phyloP scores from a whole-genome alignment of 2,888 invertebrate genomes.

The Chymomyza procnemis region DNA sequence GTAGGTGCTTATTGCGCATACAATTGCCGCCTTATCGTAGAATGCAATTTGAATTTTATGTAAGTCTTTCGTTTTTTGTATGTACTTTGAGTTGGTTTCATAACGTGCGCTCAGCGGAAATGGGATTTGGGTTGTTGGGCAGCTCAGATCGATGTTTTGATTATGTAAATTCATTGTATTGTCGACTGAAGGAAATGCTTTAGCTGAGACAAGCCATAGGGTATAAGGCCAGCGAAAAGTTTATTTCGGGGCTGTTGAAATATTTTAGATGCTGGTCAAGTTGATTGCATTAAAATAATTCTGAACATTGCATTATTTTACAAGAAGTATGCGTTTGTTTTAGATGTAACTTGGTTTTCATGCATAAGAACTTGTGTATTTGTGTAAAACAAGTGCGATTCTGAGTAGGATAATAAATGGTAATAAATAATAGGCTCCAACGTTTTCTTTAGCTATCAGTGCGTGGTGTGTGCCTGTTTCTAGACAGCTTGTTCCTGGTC shows the following conservation, averaged over 20 bases:
- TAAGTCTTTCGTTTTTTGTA: conserved; percentile 36
- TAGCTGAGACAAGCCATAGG: neutral
- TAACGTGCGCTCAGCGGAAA: conserved; percentile 59
- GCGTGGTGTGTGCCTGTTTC: too few relatives aligned
- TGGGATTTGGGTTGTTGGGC: conserved; percentile 49
- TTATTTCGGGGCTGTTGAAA: neutral
- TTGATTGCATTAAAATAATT: neutral
- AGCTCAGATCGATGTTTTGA: neutral
- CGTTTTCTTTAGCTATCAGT: too few relatives aligned
- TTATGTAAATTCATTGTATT: neutral
- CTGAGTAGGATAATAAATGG: too few relatives aligned
- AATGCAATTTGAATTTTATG: conserved; percentile 50
- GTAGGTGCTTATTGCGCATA: conserved; percentile 1
- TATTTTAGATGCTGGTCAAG: neutral
- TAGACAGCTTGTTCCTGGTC: too few relatives aligned
- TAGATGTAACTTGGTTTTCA: too few relatives aligned
- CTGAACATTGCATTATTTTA: too few relatives aligned
- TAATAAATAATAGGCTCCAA: too few relatives aligned
- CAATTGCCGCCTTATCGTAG: conserved; percentile 3
- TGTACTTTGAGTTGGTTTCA: conserved; percentile 48
- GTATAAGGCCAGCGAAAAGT: neutral
- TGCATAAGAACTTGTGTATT: too few relatives aligned
- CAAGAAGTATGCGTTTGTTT: too few relatives aligned
- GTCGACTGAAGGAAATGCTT: neutral
- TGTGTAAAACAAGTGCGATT: too few relatives aligned